phyloP scores from a whole-genome alignment of 2,113 vertebrate genomes.

The Crotalus helleri region DNA sequence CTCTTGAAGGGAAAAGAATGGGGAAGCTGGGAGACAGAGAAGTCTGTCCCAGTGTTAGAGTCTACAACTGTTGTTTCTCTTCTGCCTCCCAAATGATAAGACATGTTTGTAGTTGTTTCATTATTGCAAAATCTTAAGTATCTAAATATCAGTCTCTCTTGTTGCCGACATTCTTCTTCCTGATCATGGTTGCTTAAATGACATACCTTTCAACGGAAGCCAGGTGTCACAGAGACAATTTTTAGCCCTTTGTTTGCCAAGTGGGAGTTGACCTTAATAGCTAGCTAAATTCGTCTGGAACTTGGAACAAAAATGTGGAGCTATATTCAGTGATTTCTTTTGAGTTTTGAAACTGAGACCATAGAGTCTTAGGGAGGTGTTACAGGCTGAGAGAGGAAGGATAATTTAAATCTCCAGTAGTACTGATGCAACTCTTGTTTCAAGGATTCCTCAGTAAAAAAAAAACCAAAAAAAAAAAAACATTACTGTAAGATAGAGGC shows the following conservation, averaged over 20 bases:
- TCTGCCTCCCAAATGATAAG: not conserved
- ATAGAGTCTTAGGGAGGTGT: not conserved
- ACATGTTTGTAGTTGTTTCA: not conserved
- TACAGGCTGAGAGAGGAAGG: not conserved
- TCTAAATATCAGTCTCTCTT: not conserved
- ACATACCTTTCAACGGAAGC: not conserved
- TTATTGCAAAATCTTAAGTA: not conserved
- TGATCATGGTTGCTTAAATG: not conserved
- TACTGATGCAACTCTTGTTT: not conserved
- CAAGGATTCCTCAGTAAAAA: not conserved
- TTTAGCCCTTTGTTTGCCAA: not conserved
- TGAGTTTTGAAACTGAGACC: not conserved
- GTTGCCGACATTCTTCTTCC: not conserved
- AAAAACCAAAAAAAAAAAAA: not conserved
- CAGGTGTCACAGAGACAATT: not conserved
- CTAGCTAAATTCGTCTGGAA: not conserved
- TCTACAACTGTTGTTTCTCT: not conserved
- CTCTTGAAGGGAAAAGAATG: not conserved
- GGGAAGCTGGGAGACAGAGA: not conserved
- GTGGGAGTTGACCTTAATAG: not conserved
- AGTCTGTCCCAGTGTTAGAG: not conserved
- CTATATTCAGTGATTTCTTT: not conserved
- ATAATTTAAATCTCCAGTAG: not conserved
- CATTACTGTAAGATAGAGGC: not conserved
- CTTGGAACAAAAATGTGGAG: not conserved